Conservation (phyloP, 2,113 vertebrate genomes). For the Xiphias gladius region DNA sequence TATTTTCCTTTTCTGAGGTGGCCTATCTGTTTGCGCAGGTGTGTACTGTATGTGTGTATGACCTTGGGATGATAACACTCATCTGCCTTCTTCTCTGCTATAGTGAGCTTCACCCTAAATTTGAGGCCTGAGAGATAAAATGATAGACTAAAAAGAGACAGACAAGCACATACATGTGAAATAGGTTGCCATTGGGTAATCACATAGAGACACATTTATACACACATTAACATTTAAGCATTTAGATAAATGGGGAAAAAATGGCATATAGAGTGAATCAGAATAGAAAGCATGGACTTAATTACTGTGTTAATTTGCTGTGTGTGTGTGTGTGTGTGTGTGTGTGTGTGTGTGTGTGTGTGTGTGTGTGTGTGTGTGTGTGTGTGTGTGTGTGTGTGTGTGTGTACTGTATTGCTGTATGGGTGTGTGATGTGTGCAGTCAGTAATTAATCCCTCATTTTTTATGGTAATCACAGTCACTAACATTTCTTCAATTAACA, state of each 20-base stretch:
- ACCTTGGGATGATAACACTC: slow-evolving; percentile 73
- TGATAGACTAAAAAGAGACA: slow-evolving; percentile 16
- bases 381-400: neutral
- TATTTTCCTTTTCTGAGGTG: slow-evolving; percentile 77
- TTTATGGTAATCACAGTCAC: slow-evolving; percentile 65
- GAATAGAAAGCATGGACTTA: neutral
- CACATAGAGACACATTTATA: neutral
- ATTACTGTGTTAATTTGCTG: slow-evolving; percentile 10
- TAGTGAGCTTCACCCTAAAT: slow-evolving; percentile 43
- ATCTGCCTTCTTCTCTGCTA: slow-evolving; percentile 42
- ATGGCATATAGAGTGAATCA: neutral
- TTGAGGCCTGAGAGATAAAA: slow-evolving; percentile 24
- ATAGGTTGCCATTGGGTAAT: neutral
- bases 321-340: neutral
- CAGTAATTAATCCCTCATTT: slow-evolving; percentile 67
- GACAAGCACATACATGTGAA: slow-evolving; percentile 18
- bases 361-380: neutral
- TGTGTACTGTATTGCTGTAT: neutral
- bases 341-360: neutral
- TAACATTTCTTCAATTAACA: slow-evolving; percentile 62
- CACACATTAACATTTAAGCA: neutral
- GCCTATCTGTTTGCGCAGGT: slow-evolving; percentile 52
- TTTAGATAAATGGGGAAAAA: neutral
- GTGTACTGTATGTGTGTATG: slow-evolving; percentile 56
- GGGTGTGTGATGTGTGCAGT: neutral